A percentile compares a stretch with the other conserved stretches of the same genome.
Conservation (phyloP, 2,888 invertebrate species). For the Volucella inflata region DNA sequence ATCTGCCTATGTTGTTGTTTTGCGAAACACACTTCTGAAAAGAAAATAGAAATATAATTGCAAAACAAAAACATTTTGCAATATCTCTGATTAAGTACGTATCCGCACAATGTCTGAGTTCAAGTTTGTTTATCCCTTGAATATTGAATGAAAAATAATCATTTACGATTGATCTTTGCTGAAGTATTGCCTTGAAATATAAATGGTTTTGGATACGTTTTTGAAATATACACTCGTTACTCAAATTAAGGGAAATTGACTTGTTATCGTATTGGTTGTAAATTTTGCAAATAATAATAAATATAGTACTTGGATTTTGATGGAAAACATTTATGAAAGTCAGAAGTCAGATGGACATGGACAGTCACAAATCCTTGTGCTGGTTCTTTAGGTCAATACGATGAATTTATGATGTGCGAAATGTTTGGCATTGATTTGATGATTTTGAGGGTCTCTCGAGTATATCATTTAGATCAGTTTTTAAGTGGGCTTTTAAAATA, state of each 20-base stretch:
- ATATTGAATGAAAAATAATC: conserved; percentile 1
- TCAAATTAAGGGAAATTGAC: conserved; percentile 8
- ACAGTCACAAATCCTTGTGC: no score
- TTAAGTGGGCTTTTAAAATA: no score
- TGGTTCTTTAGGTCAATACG: no score
- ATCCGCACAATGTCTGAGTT: conserved; percentile 39
- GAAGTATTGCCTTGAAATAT: conserved; percentile 21
- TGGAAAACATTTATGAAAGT: no score
- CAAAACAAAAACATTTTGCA: conserved; percentile 3
- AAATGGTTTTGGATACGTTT: conserved; percentile 2
- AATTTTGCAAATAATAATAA: background rate
- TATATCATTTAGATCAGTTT: no score
- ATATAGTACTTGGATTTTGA: background rate
- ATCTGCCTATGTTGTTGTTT: conserved; percentile 12
- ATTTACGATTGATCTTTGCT: conserved; percentile 13
- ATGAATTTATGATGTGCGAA: no score
- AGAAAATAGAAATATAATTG: no score
- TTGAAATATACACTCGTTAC: background rate
- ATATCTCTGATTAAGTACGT: background rate
- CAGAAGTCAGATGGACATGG: no score
- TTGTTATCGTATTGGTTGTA: background rate
- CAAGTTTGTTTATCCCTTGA: conserved; percentile 50
- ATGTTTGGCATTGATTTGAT: no score
- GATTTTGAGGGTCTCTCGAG: no score
- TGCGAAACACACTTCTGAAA: conserved; percentile 30